Conservation (phyloP, 2,113 vertebrate genomes). For the Scomber japonicus region DNA sequence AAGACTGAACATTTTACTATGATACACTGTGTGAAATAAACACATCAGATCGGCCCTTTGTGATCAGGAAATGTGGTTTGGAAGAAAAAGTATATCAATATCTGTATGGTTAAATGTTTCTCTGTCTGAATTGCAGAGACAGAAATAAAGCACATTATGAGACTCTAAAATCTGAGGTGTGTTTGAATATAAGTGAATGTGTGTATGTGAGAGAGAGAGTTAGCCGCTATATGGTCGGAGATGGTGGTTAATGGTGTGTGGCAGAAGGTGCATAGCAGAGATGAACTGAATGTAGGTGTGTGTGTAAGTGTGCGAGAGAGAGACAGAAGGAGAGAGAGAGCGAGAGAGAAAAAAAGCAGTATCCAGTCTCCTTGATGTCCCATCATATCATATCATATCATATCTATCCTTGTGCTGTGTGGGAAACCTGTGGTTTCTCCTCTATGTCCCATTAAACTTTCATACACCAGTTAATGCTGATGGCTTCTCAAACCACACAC, state of each 20-base stretch:
- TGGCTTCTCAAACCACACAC: slow-evolving; percentile 77
- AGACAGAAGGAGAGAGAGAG: not conserved
- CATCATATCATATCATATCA: slow-evolving; percentile 74
- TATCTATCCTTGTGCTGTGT: slow-evolving; percentile 52
- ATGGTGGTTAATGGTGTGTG: slow-evolving; percentile 77
- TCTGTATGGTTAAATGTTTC: slow-evolving; percentile 23
- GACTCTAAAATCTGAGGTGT: slow-evolving; percentile 23
- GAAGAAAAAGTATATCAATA: slow-evolving; percentile 21
- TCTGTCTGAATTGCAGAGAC: slow-evolving; percentile 25
- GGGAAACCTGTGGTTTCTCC: slow-evolving; percentile 72
- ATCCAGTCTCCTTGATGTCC: slow-evolving; percentile 68
- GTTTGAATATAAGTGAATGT: slow-evolving; percentile 28
- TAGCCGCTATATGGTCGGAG: slow-evolving; percentile 40
- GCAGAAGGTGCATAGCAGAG: slow-evolving; percentile 68
- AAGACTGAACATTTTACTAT: slow-evolving; percentile 20
- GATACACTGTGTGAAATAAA: slow-evolving; percentile 14
- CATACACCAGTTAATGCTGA: slow-evolving; percentile 82
- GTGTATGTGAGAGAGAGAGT: slow-evolving; percentile 32
- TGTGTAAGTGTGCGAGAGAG: slow-evolving; percentile 41
- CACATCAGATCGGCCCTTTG: not conserved
- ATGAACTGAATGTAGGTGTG: slow-evolving; percentile 71
- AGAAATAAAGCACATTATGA: slow-evolving; percentile 14
- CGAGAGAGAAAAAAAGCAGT: slow-evolving; percentile 29
- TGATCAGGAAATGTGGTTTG: slow-evolving; percentile 10
- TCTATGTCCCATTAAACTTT: slow-evolving; percentile 84